Conservation (phyloP, 1,140 invertebrate species). For the Papilio helenus region DNA sequence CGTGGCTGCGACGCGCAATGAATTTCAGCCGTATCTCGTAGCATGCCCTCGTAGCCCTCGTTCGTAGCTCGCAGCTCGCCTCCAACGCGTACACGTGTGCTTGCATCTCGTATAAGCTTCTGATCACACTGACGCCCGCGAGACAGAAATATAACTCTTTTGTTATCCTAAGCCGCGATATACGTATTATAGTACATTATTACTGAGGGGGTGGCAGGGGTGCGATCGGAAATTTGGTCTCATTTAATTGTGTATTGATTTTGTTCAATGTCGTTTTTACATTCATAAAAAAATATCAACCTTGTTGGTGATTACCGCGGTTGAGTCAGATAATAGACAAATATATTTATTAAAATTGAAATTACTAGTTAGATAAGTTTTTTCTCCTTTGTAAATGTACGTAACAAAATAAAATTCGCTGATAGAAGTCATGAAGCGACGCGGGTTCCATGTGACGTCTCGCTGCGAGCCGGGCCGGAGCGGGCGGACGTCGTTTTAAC, state of each 20-base stretch:
- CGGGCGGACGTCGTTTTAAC: not conserved
- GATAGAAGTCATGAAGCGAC: not conserved
- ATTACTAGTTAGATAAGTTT: not conserved
- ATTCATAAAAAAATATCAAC: not conserved
- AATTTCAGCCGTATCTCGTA: not conserved
- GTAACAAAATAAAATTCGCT: not conserved
- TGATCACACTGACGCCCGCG: not conserved
- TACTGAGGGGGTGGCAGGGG: not conserved
- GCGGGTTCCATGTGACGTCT: not conserved
- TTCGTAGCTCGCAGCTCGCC: not conserved
- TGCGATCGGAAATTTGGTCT: not conserved
- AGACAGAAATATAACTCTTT: not conserved
- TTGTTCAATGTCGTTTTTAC: not conserved
- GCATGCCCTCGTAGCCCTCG: not conserved
- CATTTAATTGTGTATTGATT: not conserved
- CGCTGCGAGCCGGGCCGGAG: not conserved
- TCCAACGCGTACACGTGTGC: too few relatives aligned
- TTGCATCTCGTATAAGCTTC: not conserved
- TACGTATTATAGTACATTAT: not conserved
- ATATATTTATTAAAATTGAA: too few relatives aligned
- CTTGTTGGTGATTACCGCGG: not conserved
- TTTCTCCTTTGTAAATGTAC: not conserved
- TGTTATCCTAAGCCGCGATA: not conserved
- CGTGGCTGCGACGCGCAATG: slow-evolving; percentile 4
- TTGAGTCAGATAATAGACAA: too few relatives aligned